Conservation (phyloP, 2,888 invertebrate genomes). For the Aleiodes alternator region DNA sequence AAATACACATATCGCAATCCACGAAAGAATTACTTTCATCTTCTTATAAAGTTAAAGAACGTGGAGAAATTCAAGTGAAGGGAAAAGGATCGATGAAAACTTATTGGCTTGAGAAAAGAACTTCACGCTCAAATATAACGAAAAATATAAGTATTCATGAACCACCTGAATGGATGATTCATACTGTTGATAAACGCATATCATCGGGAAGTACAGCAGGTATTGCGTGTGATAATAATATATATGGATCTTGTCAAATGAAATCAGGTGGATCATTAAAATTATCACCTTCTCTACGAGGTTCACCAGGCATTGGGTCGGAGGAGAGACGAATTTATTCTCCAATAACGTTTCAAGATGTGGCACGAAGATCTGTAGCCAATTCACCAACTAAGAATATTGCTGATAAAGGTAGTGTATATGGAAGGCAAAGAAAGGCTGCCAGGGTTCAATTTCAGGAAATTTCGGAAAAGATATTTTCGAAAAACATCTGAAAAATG, state of each 20-base stretch:
- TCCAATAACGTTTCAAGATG: slow-evolving; percentile 90
- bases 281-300: slow-evolving; percentile 52
- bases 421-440: no score
- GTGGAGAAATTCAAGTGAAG: slow-evolving; percentile 92
- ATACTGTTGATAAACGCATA: slow-evolving; percentile 74
- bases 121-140: slow-evolving; percentile 79
- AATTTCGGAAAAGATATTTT: no score
- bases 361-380: slow-evolving; percentile 86
- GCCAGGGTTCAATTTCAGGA: no score
- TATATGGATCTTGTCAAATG: background rate
- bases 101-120: slow-evolving; percentile 88
- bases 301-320: slow-evolving; percentile 66
- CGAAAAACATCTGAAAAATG: no score
- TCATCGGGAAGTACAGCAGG: slow-evolving; percentile 51
- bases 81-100: slow-evolving; percentile 94
- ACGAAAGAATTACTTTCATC: slow-evolving; percentile 86
- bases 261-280: slow-evolving; percentile 48
- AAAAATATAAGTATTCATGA: slow-evolving; percentile 68
- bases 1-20: slow-evolving; percentile 95
- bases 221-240: background rate
- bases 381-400: slow-evolving; percentile 83
- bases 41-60: slow-evolving; percentile 84
- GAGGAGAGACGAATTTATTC: slow-evolving; percentile 87
- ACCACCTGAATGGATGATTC: slow-evolving; percentile 68
- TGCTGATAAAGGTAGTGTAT: slow-evolving; percentile 68